phyloP scores from a whole-genome alignment of 2,888 invertebrate species.

The Oegoconia quadripuncta region DNA sequence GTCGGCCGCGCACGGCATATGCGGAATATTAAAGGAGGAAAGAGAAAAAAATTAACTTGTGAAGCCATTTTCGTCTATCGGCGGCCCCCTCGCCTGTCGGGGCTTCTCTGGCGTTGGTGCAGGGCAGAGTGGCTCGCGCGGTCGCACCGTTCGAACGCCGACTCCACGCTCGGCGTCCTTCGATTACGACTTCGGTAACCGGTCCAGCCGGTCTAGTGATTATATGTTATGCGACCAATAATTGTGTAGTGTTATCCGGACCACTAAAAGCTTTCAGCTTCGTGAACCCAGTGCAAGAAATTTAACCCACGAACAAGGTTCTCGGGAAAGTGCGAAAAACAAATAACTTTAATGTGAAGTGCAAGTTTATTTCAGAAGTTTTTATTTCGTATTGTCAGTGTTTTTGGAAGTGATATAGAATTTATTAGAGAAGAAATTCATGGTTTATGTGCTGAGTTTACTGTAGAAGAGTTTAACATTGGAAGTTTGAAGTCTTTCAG shows the following conservation, averaged over 20 bases:
- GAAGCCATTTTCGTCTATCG: constrained; percentile 79
- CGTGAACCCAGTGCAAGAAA: constrained; percentile 30
- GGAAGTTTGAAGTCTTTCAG: constrained; percentile 34
- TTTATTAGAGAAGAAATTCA: constrained; percentile 28
- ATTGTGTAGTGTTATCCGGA: constrained; percentile 58
- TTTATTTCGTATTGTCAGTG: constrained; percentile 32
- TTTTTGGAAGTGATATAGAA: constrained; percentile 43
- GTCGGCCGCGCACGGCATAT: constrained; percentile 73
- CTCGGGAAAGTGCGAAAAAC: constrained; percentile 30
- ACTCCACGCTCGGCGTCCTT: constrained; percentile 13
- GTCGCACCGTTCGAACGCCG: constrained; percentile 52
- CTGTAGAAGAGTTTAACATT: constrained; percentile 35
- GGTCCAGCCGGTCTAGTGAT: constrained; percentile 49
- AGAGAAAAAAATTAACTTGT: constrained; percentile 80
- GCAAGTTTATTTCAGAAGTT: constrained; percentile 51
- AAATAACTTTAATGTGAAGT: constrained; percentile 51
- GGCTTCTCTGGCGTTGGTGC: constrained; percentile 45
- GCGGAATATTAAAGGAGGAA: constrained; percentile 79
- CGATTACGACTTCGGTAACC: constrained; percentile 37
- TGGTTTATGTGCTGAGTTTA: constrained; percentile 42
- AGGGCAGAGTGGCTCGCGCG: constrained; percentile 66
- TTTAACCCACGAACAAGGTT: constrained; percentile 19
- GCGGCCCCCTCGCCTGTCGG: constrained; percentile 66
- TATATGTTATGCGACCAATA: constrained; percentile 54
- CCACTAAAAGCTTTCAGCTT: constrained; percentile 34